A percentile compares a stretch with the other conserved stretches of the same genome.
Evolutionary conservation across 2,113 vertebrate genomes (phyloP).

Genomic region (Aplodontia rufa): DNA sequence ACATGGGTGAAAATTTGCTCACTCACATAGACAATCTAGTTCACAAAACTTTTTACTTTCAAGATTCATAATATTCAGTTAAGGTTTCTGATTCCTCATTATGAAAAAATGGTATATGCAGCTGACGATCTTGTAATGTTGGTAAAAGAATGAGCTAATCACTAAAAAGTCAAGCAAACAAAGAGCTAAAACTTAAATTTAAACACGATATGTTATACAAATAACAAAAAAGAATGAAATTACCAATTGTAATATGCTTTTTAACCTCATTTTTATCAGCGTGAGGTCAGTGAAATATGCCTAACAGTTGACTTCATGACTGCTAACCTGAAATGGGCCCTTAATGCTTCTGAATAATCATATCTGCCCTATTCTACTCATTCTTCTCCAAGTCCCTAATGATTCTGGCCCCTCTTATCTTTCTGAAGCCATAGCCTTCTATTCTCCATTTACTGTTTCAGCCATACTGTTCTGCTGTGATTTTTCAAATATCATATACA

Average conservation of each 20-base stretch:
- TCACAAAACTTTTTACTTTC: neutral
- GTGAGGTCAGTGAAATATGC: neutral
- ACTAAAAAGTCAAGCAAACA: conserved; percentile 31
- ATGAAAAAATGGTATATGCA: conserved; percentile 43
- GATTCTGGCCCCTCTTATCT: neutral
- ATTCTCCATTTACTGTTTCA: neutral
- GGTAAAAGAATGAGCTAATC: conserved; percentile 17
- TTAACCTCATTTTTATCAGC: conserved; percentile 21
- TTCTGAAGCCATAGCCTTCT: neutral
- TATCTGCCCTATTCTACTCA: neutral
- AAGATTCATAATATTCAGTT: conserved; percentile 20
- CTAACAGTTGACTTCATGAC: neutral
- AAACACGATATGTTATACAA: conserved; percentile 51
- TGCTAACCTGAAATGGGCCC: neutral
- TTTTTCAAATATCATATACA: neutral
- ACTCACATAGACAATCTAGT: neutral
- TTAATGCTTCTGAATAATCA: neutral
- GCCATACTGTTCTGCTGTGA: neutral
- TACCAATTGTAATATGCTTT: neutral
- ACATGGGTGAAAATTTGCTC: neutral
- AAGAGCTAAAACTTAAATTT: conserved; percentile 31
- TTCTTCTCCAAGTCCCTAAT: neutral
- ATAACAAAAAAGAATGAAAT: neutral
- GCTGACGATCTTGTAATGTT: neutral
- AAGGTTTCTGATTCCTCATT: neutral